A percentile compares a stretch with the other conserved stretches of the same genome.
phyloP scores from a whole-genome alignment of 1,140 invertebrate genomes.

The Drosophila insularis region DNA sequence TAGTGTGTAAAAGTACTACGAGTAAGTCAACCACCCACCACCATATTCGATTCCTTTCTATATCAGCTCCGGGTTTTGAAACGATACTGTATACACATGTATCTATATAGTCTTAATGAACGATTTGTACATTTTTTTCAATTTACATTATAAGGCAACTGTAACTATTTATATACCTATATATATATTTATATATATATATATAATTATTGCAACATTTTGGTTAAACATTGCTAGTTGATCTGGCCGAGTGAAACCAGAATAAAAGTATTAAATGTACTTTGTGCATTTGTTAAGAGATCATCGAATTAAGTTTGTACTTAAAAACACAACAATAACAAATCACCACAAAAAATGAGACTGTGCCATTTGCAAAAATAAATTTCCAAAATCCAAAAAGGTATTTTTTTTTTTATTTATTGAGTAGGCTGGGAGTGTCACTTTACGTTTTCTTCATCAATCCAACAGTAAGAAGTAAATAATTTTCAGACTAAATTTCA shows the following conservation, averaged over 20 bases:
- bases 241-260: slow-evolving; percentile 35
- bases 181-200: too few relatives aligned
- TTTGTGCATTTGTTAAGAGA: slow-evolving; percentile 70
- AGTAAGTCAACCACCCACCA: slow-evolving; percentile 85
- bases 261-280: slow-evolving; percentile 70
- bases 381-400: slow-evolving; percentile 8
- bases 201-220: too few relatives aligned
- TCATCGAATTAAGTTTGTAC: slow-evolving; percentile 41
- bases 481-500: too few relatives aligned
- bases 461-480: background rate
- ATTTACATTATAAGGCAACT: slow-evolving; percentile 47
- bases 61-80: slow-evolving; percentile 49
- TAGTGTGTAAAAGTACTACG: slow-evolving; percentile 89
- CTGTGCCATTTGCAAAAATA: slow-evolving; percentile 67
- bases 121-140: slow-evolving; percentile 64
- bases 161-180: slow-evolving; percentile 43
- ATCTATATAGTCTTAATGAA: slow-evolving; percentile 18
- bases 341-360: slow-evolving; percentile 17
- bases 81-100: slow-evolving; percentile 1
- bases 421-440: background rate
- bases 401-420: too few relatives aligned
- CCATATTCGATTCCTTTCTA: background rate
- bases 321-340: slow-evolving; percentile 37
- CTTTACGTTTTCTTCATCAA: too few relatives aligned
- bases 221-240: slow-evolving; percentile 34